These are phyloP conservation scores for Psilopsiagon aurifrons DNA, from an alignment of 2,113 vertebrate species.

Conservation along the genomic window DNA sequence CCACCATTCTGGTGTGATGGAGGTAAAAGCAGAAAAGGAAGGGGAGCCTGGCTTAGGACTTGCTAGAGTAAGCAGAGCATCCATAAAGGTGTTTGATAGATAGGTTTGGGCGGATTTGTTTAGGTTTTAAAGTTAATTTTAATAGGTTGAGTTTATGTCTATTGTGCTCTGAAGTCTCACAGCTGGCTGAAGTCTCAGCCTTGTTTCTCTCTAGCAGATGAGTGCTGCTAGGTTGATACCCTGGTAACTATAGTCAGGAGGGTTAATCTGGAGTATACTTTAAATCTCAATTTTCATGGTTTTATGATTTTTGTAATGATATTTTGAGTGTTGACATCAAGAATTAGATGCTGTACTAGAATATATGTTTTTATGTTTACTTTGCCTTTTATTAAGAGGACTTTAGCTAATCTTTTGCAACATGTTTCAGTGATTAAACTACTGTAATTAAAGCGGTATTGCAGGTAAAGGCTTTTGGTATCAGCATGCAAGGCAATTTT, in stretches of 20 bases:
- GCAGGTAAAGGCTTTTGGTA: neutral
- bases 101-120: neutral
- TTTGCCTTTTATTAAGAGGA: neutral
- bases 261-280: neutral
- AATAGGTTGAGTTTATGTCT: neutral
- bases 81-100: neutral
- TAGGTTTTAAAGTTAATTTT: neutral
- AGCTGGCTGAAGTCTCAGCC: neutral
- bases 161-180: neutral
- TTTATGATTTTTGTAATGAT: neutral
- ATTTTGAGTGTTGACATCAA: neutral
- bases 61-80: neutral
- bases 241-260: neutral
- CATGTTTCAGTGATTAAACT: neutral
- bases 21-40: neutral
- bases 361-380: neutral
- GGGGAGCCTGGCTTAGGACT: neutral
- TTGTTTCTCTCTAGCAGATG: neutral
- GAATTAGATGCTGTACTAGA: neutral
- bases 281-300: neutral
- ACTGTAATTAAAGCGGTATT: neutral
- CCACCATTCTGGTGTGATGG: neutral
- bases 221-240: neutral
- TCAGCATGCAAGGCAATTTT: neutral
- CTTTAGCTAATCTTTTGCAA: neutral